These are phyloP conservation scores for Drosophila setifemur DNA, from an alignment of 1,140 invertebrate species.

Conservation along the genomic window DNA sequence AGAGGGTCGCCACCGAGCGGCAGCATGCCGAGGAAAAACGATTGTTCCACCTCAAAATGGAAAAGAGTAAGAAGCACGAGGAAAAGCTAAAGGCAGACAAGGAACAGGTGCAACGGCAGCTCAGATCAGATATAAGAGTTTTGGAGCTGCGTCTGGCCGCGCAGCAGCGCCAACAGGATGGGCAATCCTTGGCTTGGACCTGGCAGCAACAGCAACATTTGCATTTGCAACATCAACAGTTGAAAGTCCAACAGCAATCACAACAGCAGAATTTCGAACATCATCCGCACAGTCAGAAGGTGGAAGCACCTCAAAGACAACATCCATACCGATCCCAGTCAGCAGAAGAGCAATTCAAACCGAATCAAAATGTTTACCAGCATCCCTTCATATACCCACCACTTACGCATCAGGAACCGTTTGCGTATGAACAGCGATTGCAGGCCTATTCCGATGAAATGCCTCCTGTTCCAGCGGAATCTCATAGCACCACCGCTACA, in stretches of 20 bases:
- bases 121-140: conserved; percentile 2
- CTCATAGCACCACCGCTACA: no score
- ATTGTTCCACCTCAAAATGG: conserved; percentile 44
- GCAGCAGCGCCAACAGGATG: conserved; percentile 21
- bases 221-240: conserved; percentile 12
- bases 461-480: conserved; percentile 1
- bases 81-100: conserved; percentile 20
- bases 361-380: no score
- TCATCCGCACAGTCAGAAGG: neutral
- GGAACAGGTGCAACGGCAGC: conserved; percentile 8
- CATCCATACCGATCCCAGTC: neutral
- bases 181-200: conserved; percentile 1
- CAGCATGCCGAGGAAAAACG: conserved; percentile 50
- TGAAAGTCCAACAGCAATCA: neutral
- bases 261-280: conserved; percentile 14
- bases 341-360: neutral
- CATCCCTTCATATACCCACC: no score
- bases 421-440: conserved; percentile 13
- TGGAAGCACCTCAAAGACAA: neutral
- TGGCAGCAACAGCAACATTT: conserved; percentile 23
- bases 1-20: conserved; percentile 28
- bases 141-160: conserved; percentile 28
- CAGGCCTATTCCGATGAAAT: conserved; percentile 42
- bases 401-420: neutral
- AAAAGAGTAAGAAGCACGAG: conserved; percentile 43